Evolutionary conservation across 2,113 vertebrate species (phyloP), one percentile per base, ranked within the genome.

Genomic region (Atherinomorus stipes): DNA sequence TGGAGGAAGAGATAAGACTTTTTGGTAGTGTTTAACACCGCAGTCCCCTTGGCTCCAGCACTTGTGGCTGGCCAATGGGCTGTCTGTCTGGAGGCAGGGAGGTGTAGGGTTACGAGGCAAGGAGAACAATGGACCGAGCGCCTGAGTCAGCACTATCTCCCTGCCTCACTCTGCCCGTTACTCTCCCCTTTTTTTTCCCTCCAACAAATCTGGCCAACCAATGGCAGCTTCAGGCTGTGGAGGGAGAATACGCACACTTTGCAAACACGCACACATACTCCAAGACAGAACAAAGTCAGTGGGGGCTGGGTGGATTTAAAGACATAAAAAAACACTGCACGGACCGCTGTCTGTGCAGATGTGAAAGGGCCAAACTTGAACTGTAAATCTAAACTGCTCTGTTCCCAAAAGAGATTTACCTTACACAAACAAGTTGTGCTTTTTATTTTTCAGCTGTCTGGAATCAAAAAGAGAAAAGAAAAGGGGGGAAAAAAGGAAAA

Each of bases 131-230:
- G 81, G 90, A 64, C 79, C 60, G 8, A 81, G 62, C 21, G 83
- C 85, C 89, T 92, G 89, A 93, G 89, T 93, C 92, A 92, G 92
- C 92, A 91, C 79, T 88, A 84, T 85, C 79, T 81, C 52, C 38
- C 78, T 34, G 64, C 78, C 70, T 66, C 26, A 1, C 80, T 80
- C 85, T 85, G 65, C 73, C 54, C 67, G 49, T 64, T 77, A 66
- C 85, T 83, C 59, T 64, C 84, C 51, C 52, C 67, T 84, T 81
- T 88, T 80, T 88, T 81, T 88, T 82, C 85, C 86, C 88, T 88
- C 88, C 88, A 78, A 83, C 78, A 81, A 64, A 81, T 76, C 83
- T 53, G 34, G 64, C 75, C 80, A 78, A 71, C 90, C 90, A 92
- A 90, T 91, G 38, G 74, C 69, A 75, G 81, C 78, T 71, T 72